Percentiles rank a stretch among this genome's conserved stretches.
These are phyloP conservation scores for Orius laevigatus DNA, from an alignment of 1,140 invertebrate genomes.

Conservation along the genomic window DNA sequence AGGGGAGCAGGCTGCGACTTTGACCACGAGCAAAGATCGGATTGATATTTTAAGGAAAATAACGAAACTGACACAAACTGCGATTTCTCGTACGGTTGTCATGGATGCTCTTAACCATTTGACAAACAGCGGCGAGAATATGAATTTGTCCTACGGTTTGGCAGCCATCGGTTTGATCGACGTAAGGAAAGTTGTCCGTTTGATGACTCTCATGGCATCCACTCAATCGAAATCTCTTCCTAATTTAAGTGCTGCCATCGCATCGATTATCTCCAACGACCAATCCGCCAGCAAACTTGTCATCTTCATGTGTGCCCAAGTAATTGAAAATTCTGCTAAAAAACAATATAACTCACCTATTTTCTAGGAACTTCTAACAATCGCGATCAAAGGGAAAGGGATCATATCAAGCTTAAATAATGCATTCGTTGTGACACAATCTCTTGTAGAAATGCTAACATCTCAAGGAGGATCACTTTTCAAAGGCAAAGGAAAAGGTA, in stretches of 20 bases:
- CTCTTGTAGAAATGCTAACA: slow-evolving; percentile 38
- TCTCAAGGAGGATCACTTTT: slow-evolving; percentile 29
- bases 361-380: slow-evolving; percentile 34
- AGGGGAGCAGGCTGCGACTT: slow-evolving; percentile 33
- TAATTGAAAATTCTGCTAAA: too few relatives aligned
- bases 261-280: slow-evolving; percentile 38
- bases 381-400: slow-evolving; percentile 27
- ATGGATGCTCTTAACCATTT: slow-evolving; percentile 37
- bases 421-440: slow-evolving; percentile 41
- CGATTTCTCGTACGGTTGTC: slow-evolving; percentile 36
- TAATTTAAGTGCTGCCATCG: slow-evolving; percentile 37
- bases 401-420: slow-evolving; percentile 4
- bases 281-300: slow-evolving; percentile 35
- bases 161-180: slow-evolving; percentile 41
- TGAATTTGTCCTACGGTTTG: slow-evolving; percentile 33
- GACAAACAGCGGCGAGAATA: slow-evolving; percentile 22
- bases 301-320: slow-evolving; percentile 42
- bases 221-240: slow-evolving; percentile 29
- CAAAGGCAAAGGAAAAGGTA: slow-evolving; percentile 12
- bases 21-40: slow-evolving; percentile 31
- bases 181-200: slow-evolving; percentile 38
- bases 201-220: slow-evolving; percentile 43
- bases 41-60: slow-evolving; percentile 34
- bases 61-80: slow-evolving; percentile 33
- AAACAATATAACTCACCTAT: too few relatives aligned